Conservation (phyloP, 1,140 invertebrate genomes). For the Drosophila quadrilineata region DNA sequence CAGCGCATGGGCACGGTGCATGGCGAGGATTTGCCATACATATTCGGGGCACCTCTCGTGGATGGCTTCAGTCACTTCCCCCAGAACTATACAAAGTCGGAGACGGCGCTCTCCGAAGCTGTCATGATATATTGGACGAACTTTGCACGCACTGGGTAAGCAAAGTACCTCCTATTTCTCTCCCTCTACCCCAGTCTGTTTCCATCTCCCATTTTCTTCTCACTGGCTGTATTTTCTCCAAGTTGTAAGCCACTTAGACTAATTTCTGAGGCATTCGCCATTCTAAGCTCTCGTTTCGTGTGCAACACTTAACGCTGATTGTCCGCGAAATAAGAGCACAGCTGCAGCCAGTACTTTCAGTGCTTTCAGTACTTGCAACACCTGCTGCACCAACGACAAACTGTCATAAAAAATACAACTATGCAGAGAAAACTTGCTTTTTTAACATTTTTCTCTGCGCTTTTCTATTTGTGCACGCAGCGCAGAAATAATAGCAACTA, state of each 20-base stretch:
- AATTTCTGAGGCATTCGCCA: constrained; percentile 26
- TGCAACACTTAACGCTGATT: constrained; percentile 43
- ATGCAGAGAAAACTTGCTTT: constrained; percentile 18
- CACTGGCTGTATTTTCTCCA: background rate
- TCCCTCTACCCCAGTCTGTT: background rate
- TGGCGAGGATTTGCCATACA: constrained; percentile 95
- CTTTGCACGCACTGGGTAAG: constrained; percentile 98
- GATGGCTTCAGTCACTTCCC: constrained; percentile 91
- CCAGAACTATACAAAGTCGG: constrained; percentile 94
- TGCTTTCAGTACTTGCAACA: constrained; percentile 37
- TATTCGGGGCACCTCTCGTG: constrained; percentile 91
- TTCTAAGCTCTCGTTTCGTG: constrained; percentile 21
- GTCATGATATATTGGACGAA: constrained; percentile 98
- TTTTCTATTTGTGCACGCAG: constrained; percentile 12
- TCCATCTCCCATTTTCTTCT: background rate
- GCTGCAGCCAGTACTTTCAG: constrained; percentile 4
- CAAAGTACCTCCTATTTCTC: constrained; percentile 35
- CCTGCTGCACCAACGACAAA: constrained; percentile 18
- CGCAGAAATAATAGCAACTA: background rate
- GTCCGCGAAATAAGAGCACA: constrained; percentile 26
- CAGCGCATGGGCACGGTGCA: constrained; percentile 94
- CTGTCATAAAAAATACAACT: constrained; percentile 2
- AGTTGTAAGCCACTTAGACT: constrained; percentile 23
- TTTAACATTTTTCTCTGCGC: constrained; percentile 37
- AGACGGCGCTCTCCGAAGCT: constrained; percentile 93